Percentiles rank a stretch among this genome's conserved stretches.
Conservation (phyloP, 1,140 invertebrate genomes). For the Diprion similis region DNA sequence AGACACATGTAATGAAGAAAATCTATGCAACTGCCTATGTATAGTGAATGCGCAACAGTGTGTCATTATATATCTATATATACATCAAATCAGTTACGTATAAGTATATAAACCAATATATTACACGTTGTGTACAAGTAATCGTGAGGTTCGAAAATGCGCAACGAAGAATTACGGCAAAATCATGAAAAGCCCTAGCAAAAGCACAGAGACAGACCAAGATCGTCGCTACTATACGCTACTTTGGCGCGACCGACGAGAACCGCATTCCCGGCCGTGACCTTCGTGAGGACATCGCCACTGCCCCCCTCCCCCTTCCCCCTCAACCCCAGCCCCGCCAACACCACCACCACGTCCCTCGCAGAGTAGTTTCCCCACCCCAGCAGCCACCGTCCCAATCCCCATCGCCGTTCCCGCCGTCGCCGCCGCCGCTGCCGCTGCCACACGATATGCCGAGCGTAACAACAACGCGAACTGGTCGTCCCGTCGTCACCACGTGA, state of each 20-base stretch:
- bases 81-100: too few species aligned
- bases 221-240: conserved; percentile 39
- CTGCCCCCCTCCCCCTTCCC: conserved; percentile 40
- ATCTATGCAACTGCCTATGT: too few species aligned
- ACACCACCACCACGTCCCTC: conserved; percentile 17
- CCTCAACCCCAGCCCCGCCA: conserved; percentile 29
- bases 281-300: conserved; percentile 65
- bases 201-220: conserved; percentile 19
- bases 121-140: too few species aligned
- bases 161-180: too few species aligned
- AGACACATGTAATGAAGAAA: too few species aligned
- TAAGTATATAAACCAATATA: too few species aligned
- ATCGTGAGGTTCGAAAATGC: too few species aligned
- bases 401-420: conserved; percentile 18
- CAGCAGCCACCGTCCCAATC: conserved; percentile 14
- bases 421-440: conserved; percentile 26
- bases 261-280: conserved; percentile 63
- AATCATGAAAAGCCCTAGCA: too few species aligned
- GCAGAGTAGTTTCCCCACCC: conserved; percentile 19
- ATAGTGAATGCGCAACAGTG: too few species aligned
- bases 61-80: too few species aligned
- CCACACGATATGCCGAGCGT: background rate
- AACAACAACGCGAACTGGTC: background rate
- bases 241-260: conserved; percentile 55
- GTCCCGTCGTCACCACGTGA: conserved; percentile 18